Evolutionary conservation across 2,113 vertebrate genomes (phyloP), one percentile per base, ranked within the genome.

Genomic region (Solea solea): DNA sequence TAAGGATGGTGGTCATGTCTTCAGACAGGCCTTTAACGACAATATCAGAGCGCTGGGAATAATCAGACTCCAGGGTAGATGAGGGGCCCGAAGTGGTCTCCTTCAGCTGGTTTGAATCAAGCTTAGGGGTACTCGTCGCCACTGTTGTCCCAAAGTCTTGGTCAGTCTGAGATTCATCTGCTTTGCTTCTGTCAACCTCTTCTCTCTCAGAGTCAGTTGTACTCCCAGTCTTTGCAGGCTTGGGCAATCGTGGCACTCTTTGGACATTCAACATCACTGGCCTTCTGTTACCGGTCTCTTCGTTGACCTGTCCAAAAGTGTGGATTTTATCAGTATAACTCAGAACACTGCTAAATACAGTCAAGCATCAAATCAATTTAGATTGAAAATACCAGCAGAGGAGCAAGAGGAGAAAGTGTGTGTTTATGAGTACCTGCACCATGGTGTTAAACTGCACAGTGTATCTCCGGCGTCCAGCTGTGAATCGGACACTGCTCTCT

Each of bases 391-490:
- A 57, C 41, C 10, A 48, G 14, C 45, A 13, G 9, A 4, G 11
- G 11, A 48, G 4, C 11, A 48, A 48, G 45, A 11, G 4, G 9
- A 59, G 2, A 46, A 49, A 69, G 55, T 45, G 16, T 7, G 11
- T 10, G n/a, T 16, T 55, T 7, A 14, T 44, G 2, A 1, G 21
- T 93, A 97, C 96, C 95, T 98, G 96, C 82, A 98, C 96, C 96
- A 97, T 98, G 57, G 96, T 98, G 87, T 97, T 98, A 76, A 98
- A 98, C 69, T 96, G 96, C 48, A 97, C 96, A 4, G 96, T 98
- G 77, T 98, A 98, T 93, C 96, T 91, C 34, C 96, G 89, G 7
- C 96, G 94, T 14, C 96, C 96, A 2, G 96, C 96, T 15, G 96
- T 98, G 81, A 98, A 98, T 52, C 96, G 93, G 46, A 98, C 96